Evolutionary conservation across 2,888 invertebrate species (phyloP).

Genomic region (Heliconius aoede): DNA sequence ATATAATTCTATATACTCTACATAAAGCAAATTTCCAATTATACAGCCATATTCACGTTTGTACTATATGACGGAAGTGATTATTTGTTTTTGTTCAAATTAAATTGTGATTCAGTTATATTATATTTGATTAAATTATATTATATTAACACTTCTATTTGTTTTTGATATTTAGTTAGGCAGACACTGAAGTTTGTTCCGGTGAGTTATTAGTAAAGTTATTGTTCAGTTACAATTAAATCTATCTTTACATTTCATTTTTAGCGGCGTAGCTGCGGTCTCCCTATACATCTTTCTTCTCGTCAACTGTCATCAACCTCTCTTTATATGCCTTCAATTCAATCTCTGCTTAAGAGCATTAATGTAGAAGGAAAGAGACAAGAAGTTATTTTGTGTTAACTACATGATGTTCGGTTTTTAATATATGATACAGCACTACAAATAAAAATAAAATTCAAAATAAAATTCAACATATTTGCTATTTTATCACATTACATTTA

Average conservation of each 20-base stretch:
- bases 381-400: too few species aligned
- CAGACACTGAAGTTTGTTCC: neutral
- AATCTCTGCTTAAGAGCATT: too few species aligned
- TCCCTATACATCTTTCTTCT: too few species aligned
- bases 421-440: too few species aligned
- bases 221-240: too few species aligned
- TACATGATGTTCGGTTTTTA: too few species aligned
- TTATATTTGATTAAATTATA: conserved; percentile 3
- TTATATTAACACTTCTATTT: neutral
- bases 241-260: too few species aligned
- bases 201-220: too few species aligned
- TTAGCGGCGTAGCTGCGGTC: too few species aligned
- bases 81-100: conserved; percentile 8
- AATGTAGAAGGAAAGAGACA: too few species aligned
- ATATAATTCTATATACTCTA: neutral
- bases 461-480: neutral
- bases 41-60: neutral
- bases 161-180: conserved; percentile 3
- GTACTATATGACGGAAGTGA: neutral
- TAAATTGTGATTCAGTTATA: conserved; percentile 3
- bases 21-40: neutral
- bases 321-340: too few species aligned
- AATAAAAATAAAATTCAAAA: neutral
- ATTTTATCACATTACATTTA: neutral
- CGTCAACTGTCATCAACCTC: too few species aligned